phyloP scores from a whole-genome alignment of 2,888 invertebrate species.

The Plagiodera versicolora region DNA sequence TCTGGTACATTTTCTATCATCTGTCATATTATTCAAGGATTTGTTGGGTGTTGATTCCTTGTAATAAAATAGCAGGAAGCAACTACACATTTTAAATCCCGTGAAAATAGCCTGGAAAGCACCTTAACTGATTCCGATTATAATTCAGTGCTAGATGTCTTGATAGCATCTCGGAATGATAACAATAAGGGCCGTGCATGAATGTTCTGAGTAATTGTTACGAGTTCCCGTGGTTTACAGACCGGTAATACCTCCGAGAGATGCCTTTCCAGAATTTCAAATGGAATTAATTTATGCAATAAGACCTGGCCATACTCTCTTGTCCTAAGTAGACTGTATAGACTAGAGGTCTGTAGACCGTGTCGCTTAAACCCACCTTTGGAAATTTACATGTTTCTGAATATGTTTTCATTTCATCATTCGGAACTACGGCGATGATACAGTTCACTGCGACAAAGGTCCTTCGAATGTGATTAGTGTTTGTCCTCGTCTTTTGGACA shows the following conservation, averaged over 20 bases:
- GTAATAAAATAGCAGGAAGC: too few species aligned
- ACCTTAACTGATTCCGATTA: background rate
- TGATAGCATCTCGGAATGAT: slow-evolving; percentile 12
- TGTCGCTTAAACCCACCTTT: background rate
- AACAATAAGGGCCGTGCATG: slow-evolving; percentile 3
- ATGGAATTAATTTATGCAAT: slow-evolving; percentile 22
- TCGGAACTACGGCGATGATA: too few species aligned
- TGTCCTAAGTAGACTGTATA: slow-evolving; percentile 15
- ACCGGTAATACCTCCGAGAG: slow-evolving; percentile 17
- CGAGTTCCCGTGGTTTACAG: slow-evolving; percentile 14
- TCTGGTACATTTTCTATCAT: too few species aligned
- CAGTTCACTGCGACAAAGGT: too few species aligned
- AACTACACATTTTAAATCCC: too few species aligned
- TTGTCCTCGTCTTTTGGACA: too few species aligned
- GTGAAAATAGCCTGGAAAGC: background rate
- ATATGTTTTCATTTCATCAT: too few species aligned
- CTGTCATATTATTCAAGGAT: too few species aligned
- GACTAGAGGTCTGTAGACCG: slow-evolving; percentile 10
- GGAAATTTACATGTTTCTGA: too few species aligned
- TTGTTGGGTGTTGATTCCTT: too few species aligned
- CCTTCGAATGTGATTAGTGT: too few species aligned
- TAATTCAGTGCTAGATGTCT: slow-evolving; percentile 1
- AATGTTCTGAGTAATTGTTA: slow-evolving; percentile 14
- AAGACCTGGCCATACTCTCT: slow-evolving; percentile 20
- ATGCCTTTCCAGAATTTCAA: slow-evolving; percentile 20